Conservation (phyloP, 2,888 invertebrate species). For the Habrosyne pyritoides region DNA sequence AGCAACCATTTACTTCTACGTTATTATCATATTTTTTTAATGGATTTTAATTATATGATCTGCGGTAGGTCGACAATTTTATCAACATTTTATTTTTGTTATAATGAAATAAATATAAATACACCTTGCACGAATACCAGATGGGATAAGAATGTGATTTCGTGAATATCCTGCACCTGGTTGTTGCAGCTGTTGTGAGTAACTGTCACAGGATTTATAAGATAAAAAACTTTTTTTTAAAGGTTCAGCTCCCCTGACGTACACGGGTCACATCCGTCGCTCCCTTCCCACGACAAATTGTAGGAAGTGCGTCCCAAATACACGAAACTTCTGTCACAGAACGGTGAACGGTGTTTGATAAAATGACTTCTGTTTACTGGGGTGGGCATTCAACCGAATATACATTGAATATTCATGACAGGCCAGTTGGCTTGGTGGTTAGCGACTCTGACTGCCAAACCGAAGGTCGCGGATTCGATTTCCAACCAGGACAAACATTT, state of each 20-base stretch:
- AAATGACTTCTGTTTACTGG: slow-evolving; percentile 6
- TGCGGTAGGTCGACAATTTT: background rate
- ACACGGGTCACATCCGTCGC: slow-evolving; percentile 39
- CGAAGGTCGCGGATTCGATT: too few species aligned
- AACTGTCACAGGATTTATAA: background rate
- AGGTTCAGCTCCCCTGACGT: slow-evolving; percentile 20
- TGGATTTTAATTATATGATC: background rate
- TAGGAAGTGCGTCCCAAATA: slow-evolving; percentile 57
- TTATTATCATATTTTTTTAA: background rate
- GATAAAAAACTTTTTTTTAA: slow-evolving; percentile 4
- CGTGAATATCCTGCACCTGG: background rate
- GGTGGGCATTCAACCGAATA: background rate
- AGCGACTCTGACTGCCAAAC: too few species aligned
- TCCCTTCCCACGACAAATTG: slow-evolving; percentile 62
- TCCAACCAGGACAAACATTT: too few species aligned
- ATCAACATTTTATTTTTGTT: too few species aligned
- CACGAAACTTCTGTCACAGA: slow-evolving; percentile 10
- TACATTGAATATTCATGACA: slow-evolving; percentile 2
- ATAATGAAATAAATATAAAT: background rate
- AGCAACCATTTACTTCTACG: background rate
- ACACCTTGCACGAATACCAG: background rate
- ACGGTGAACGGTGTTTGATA: background rate
- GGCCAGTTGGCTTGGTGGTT: too few species aligned
- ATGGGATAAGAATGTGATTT: too few species aligned
- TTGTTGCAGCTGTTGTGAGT: background rate